Evolutionary conservation across 1,140 invertebrate species (phyloP), one percentile per base, ranked within the genome.

Genomic region (Lycorma delicatula): DNA sequence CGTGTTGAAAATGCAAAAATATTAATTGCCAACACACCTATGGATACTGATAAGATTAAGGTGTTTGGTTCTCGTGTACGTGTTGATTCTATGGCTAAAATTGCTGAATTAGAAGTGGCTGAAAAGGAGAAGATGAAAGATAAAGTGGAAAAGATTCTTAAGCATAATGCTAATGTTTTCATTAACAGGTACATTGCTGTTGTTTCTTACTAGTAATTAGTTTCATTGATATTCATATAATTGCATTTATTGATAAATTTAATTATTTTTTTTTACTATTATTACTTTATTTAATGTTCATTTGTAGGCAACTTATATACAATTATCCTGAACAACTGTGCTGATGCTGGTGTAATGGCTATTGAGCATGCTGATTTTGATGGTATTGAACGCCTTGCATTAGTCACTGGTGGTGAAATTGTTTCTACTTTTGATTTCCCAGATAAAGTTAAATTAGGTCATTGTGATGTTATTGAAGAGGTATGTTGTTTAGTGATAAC

Each of bases 61-160:
- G 91, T 99, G n/a, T 99, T 99, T 79, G 97, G 96, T 52, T 97
- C 95, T 13, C 85, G 93, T 63, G 94, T 99, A 55, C 86, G 93
- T 67, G 96, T 99, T 1, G 97, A 99, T 73, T 97, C 94, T 0
- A 87, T 98, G 77, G 89, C 96, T 2, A 98, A 99, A 74, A 93
- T 99, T 57, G 97, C 97, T 13, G 96, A 99, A 70, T 74, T 99
- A 47, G 97, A 99, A 77, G 69, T 90, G 25, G 96, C 97, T 20
- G 97, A 99, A 69, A 99, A 98, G 72, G 92, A 98, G 69, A 99
- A 99, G 70, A 99, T 99, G 97, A 98, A 97, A 71, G 91, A 97
- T 61, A 99, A 99, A 81, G 93, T 99, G 1, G 86, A 94, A 60
- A 97, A 96, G 72, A 99, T 99, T 60, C 69, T 98, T 6, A 87